phyloP scores from a whole-genome alignment of 2,113 vertebrate genomes.

The Mus pahari region DNA sequence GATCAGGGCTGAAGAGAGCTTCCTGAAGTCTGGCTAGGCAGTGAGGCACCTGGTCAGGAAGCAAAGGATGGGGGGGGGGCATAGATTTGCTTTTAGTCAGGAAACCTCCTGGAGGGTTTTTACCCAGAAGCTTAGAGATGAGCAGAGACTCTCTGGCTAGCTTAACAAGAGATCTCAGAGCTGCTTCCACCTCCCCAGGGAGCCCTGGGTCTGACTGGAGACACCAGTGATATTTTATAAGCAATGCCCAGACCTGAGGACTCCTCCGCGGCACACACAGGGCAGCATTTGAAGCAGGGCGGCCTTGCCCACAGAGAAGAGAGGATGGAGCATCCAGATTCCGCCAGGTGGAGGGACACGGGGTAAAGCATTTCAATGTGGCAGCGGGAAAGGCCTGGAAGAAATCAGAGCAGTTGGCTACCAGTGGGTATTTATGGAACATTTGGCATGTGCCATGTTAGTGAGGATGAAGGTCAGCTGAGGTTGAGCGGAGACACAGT shows the following conservation, averaged over 20 bases:
- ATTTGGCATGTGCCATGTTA: neutral
- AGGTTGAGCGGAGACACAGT: neutral
- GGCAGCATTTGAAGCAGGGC: neutral
- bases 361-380: conserved; percentile 15
- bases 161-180: conserved; percentile 53
- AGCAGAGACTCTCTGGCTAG: conserved; percentile 57
- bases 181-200: conserved; percentile 58
- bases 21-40: neutral
- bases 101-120: conserved; percentile 69
- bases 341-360: neutral
- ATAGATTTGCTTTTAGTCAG: conserved; percentile 48
- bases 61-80: neutral
- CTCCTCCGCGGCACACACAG: neutral
- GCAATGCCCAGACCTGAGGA: neutral
- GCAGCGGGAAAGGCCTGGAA: neutral
- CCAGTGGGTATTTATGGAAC: neutral
- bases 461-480: neutral
- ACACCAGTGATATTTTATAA: conserved; percentile 14
- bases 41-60: neutral
- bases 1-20: neutral
- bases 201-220: neutral
- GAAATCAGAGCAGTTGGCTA: neutral
- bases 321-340: conserved; percentile 20
- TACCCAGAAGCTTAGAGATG: conserved; percentile 75
- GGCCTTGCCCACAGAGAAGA: neutral